A percentile compares a stretch with the other conserved stretches of the same genome.
These are phyloP conservation scores for Nerophis ophidion DNA, from an alignment of 2,113 vertebrate species.

Conservation along the genomic window DNA sequence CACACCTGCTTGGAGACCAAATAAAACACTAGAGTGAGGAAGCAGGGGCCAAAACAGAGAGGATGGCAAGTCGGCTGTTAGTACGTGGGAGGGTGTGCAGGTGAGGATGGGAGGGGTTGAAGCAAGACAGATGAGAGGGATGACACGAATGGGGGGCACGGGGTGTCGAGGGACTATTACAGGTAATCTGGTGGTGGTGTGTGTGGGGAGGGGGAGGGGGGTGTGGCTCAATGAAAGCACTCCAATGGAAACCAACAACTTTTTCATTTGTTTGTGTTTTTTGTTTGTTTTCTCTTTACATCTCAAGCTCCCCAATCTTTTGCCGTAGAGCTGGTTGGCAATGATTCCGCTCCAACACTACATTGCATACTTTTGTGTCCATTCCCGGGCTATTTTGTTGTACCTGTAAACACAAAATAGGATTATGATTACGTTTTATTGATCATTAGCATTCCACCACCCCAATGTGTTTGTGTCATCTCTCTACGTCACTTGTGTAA, in stretches of 20 bases:
- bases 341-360: conserved; percentile 88
- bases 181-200: conserved; percentile 60
- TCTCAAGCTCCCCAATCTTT: conserved; percentile 96
- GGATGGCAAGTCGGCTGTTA: conserved; percentile 36
- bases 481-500: too few species aligned
- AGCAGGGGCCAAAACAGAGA: conserved; percentile 24
- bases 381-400: conserved; percentile 99
- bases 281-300: conserved; percentile 80
- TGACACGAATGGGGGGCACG: conserved; percentile 2
- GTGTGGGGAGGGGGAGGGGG: conserved; percentile 54
- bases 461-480: too few species aligned
- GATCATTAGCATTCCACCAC: too few species aligned
- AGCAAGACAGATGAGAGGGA: background rate
- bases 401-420: conserved; percentile 75
- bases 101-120: conserved; percentile 15
- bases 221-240: conserved; percentile 96
- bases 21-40: conserved; percentile 25
- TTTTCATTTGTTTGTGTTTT: conserved; percentile 76
- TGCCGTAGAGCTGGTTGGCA: conserved; percentile 88
- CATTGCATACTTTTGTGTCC: conserved; percentile 99
- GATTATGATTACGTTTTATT: too few species aligned
- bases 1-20: conserved; percentile 35
- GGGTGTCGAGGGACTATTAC: conserved; percentile 54
- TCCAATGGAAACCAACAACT: conserved; percentile 98
- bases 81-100: conserved; percentile 61